Conservation (phyloP, 2,113 vertebrate genomes). For the Opisthocomus hoazin region DNA sequence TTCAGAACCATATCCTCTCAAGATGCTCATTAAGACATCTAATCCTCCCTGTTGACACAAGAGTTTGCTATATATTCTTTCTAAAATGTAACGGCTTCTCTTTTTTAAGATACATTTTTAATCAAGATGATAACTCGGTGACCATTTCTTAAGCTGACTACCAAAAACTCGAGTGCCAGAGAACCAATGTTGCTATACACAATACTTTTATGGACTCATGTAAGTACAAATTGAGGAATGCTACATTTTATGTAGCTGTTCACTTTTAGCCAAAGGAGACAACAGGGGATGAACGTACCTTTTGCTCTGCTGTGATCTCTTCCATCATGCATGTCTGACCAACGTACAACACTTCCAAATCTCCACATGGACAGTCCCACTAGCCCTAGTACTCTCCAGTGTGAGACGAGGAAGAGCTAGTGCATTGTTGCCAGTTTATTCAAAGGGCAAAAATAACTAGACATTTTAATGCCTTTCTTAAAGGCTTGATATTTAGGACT, state of each 20-base stretch:
- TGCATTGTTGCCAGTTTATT: not conserved
- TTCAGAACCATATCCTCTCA: not conserved
- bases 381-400: not conserved
- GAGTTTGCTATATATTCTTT: not conserved
- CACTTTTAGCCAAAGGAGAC: not conserved
- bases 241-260: not conserved
- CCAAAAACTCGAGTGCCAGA: not conserved
- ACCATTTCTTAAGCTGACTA: not conserved
- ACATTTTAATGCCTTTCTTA: not conserved
- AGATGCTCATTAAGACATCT: not conserved
- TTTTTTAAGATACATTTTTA: not conserved
- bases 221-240: not conserved
- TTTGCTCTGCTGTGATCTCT: not conserved
- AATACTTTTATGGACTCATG: not conserved
- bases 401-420: not conserved
- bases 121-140: not conserved
- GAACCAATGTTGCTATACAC: not conserved
- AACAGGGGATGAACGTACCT: not conserved
- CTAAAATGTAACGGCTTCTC: not conserved
- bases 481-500: not conserved
- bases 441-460: not conserved
- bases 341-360: not conserved
- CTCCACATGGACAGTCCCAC: not conserved
- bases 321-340: not conserved
- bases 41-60: not conserved